A percentile compares a stretch with the other conserved stretches of the same genome.
phyloP scores from a whole-genome alignment of 2,797 vertebrate species.

The Todus mexicanus region DNA sequence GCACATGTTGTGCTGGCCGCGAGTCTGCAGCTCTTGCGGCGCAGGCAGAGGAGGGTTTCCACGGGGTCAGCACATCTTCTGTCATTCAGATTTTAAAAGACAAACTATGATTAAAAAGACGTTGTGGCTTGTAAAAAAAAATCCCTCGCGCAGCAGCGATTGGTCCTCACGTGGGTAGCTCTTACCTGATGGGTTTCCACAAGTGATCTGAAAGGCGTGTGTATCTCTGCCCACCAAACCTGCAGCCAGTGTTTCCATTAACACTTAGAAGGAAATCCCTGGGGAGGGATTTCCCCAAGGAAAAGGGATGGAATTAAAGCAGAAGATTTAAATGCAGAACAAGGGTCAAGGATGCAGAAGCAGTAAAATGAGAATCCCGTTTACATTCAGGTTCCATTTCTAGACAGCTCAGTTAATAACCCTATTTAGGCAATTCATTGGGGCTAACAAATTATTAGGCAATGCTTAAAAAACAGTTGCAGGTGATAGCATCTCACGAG shows the following conservation, averaged over 20 bases:
- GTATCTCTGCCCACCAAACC: background rate
- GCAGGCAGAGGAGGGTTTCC: background rate
- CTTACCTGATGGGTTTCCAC: background rate
- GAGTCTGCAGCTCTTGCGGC: background rate
- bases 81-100: background rate
- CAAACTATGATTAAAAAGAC: background rate
- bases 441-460: background rate
- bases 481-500: background rate
- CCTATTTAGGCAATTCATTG: background rate
- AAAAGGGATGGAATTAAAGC: background rate
- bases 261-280: background rate
- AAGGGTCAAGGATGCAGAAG: background rate
- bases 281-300: background rate
- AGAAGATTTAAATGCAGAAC: background rate
- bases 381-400: background rate
- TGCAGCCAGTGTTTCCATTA: background rate
- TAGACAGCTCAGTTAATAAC: background rate
- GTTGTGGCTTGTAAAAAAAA: background rate
- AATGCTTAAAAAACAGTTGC: background rate
- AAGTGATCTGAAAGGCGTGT: background rate
- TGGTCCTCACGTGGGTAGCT: background rate
- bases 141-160: background rate
- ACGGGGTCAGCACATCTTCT: background rate
- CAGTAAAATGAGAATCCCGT: background rate
- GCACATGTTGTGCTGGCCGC: accelerated